Evolutionary conservation across 2,797 vertebrate species (phyloP), one percentile per base, ranked within the genome.

Genomic region (Limnodromus scolopaceus): DNA sequence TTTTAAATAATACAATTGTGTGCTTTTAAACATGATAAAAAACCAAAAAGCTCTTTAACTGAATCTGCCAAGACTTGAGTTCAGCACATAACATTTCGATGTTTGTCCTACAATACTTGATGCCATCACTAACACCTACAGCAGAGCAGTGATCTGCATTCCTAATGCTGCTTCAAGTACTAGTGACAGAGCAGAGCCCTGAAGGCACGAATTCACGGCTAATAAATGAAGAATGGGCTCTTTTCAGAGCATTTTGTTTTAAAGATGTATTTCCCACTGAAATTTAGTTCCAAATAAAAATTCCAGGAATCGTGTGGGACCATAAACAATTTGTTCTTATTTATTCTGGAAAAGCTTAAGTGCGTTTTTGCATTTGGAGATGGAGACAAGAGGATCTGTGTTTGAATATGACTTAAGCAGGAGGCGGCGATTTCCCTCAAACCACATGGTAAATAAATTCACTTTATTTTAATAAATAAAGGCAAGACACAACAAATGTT

Each of bases 201-300:
- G 41, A 83, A 89, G 86, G 89, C 80, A 69, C 9, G 13, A 95
- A 93, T 95, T 77, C 90, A 69, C 71, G 63, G 63, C 32, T 93
- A 93, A 85, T 79, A 95, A 95, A 94, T 51, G 82, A 96, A 92
- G 82, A 92, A 92, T 61, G 61, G 65, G 46, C 18, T 49, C 45
- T 85, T 87, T 91, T 84, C 84, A 90, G 81, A 93, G 32, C 28
- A 51, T 79, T 95, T 92, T 86, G 58, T 85, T 91, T 80, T 55
- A 92, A 90, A 96, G 65, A 63, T 9, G 2, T n/a, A 61, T 48
- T 93, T 91, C 46, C 71, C 41, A 51, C 18, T 53, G 43, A 88
- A 90, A 76, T 75, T 64, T 53, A 89, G 85, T 60, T 57, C 24
- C 43, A 91, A 92, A 72, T 0, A 55, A 88, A 89, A 91, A 84